Evolutionary conservation across 2,888 invertebrate genomes (phyloP).

Genomic region (Pyrocoelia pectoralis): DNA sequence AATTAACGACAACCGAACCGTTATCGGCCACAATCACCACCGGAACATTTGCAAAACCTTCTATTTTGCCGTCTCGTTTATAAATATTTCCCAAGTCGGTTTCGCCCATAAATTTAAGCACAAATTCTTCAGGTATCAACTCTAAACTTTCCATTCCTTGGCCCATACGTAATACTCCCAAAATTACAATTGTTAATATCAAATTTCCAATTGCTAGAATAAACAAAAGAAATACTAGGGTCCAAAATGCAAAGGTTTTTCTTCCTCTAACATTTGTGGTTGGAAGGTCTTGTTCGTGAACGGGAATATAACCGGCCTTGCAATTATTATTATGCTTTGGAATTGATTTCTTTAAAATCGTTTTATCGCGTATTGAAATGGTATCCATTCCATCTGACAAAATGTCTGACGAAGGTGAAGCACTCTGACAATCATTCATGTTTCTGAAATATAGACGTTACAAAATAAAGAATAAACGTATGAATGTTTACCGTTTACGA

Average conservation of each 20-base stretch:
- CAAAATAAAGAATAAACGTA: neutral
- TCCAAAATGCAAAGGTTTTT: constrained; percentile 81
- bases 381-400: constrained; percentile 55
- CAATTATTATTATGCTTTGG: constrained; percentile 53
- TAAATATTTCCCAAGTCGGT: constrained; percentile 81
- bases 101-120: constrained; percentile 80
- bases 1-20: constrained; percentile 54
- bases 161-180: constrained; percentile 81
- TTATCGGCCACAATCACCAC: constrained; percentile 60
- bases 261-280: constrained; percentile 61
- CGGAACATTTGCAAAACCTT: constrained; percentile 66
- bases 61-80: constrained; percentile 74
- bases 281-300: constrained; percentile 50
- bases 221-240: constrained; percentile 73
- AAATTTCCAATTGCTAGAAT: constrained; percentile 82
- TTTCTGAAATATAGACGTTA: neutral
- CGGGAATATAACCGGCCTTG: constrained; percentile 55
- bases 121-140: constrained; percentile 75
- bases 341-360: constrained; percentile 49
- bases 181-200: constrained; percentile 79
- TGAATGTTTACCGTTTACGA: neutral
- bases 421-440: constrained; percentile 44
- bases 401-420: constrained; percentile 53
- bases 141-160: constrained; percentile 88
- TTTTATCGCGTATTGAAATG: constrained; percentile 51